Conservation (phyloP, 2,888 invertebrate genomes). For the Nasonovia ribisnigri region DNA sequence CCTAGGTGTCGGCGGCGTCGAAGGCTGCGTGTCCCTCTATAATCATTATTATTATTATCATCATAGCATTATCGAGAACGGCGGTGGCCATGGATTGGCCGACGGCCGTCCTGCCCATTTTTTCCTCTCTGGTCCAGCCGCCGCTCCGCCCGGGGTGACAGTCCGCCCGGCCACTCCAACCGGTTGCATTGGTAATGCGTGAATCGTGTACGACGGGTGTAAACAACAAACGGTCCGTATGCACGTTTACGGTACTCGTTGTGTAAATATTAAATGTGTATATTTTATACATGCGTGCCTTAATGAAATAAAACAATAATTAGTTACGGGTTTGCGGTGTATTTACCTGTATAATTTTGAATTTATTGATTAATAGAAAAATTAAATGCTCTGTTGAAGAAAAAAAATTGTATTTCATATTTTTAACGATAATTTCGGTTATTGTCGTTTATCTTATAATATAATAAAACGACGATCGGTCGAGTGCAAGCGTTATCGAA, state of each 20-base stretch:
- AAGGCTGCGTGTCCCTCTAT: not conserved
- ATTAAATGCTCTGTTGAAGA: not conserved
- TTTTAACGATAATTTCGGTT: not conserved
- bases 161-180: constrained; percentile 46
- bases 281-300: not conserved
- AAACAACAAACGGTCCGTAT: constrained; percentile 13
- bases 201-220: constrained; percentile 30
- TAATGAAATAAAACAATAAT: not conserved
- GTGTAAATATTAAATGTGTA: not conserved
- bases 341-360: not conserved
- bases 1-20: not conserved
- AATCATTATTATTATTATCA: not conserved
- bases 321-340: not conserved
- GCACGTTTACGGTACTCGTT: not conserved
- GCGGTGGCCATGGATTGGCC: constrained; percentile 46
- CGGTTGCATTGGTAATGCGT: constrained; percentile 46
- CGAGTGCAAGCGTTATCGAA: not conserved
- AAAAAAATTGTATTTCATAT: not conserved
- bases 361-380: no score
- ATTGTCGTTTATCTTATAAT: not conserved
- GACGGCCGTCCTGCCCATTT: constrained; percentile 52
- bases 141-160: constrained; percentile 44
- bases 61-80: not conserved
- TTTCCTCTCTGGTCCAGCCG: constrained; percentile 34
- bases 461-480: not conserved